Percentiles rank a stretch among this genome's conserved stretches.
phyloP scores from a whole-genome alignment of 92 coral and sea anemone genomes.

The Porites divaricata region DNA sequence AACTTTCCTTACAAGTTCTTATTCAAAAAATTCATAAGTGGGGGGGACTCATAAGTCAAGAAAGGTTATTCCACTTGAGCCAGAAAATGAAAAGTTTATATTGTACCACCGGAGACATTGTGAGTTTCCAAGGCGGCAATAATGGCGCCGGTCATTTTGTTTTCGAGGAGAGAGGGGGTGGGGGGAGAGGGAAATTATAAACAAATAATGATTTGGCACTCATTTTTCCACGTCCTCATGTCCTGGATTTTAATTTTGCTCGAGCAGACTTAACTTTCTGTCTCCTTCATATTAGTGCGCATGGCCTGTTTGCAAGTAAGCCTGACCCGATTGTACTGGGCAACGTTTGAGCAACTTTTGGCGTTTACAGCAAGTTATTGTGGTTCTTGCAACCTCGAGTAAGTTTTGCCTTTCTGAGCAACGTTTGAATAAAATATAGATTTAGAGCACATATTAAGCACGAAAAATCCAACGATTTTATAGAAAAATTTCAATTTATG shows the following conservation, averaged over 20 bases:
- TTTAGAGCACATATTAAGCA: too few species aligned
- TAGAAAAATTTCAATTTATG: too few species aligned
- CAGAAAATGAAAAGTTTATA: too few species aligned
- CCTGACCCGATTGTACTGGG: too few species aligned
- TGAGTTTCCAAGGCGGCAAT: neutral
- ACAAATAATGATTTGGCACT: neutral
- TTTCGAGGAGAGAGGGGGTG: neutral
- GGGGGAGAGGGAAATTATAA: neutral
- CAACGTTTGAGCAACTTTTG: too few species aligned
- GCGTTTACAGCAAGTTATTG: too few species aligned
- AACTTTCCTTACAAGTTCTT: neutral
- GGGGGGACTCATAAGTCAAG: too few species aligned
- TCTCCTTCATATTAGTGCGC: conserved; percentile 1
- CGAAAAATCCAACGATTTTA: too few species aligned
- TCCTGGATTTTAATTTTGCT: neutral
- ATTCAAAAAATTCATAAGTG: neutral
- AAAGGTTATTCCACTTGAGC: neutral
- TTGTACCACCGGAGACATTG: conserved; percentile 1
- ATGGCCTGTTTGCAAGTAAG: neutral
- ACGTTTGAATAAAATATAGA: too few species aligned
- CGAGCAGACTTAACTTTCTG: neutral
- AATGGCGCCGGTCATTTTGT: neutral
- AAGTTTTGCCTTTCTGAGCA: too few species aligned
- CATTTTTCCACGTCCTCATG: neutral
- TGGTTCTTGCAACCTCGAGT: too few species aligned